phyloP scores from a whole-genome alignment of 1,140 invertebrate species.

The Anastrepha obliqua region DNA sequence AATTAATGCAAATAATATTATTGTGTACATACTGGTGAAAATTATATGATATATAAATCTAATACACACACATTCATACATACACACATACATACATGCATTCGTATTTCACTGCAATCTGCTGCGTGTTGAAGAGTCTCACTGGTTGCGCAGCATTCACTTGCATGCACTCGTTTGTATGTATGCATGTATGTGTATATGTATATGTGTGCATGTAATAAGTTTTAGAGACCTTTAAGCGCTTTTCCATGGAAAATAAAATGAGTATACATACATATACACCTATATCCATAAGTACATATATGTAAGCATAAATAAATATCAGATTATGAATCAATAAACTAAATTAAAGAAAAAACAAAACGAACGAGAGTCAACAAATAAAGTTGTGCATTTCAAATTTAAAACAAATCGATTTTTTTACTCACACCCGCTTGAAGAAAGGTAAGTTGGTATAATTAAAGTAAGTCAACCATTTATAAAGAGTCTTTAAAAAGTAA shows the following conservation, averaged over 20 bases:
- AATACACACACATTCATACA: not conserved
- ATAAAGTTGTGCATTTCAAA: conserved; percentile 41
- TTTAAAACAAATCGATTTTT: not conserved
- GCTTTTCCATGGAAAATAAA: conserved; percentile 14
- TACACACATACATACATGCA: no score
- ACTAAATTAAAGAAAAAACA: conserved; percentile 11
- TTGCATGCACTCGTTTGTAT: no score
- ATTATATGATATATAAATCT: not conserved
- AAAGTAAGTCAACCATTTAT: no score
- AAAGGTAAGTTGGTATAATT: not conserved
- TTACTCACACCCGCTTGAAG: not conserved
- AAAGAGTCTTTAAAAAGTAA: no score
- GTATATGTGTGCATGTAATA: not conserved
- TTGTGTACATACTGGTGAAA: conserved; percentile 9
- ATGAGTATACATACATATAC: not conserved
- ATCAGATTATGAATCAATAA: conserved; percentile 51
- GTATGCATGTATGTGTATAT: no score
- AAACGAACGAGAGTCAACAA: conserved; percentile 6
- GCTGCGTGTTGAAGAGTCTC: not conserved
- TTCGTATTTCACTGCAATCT: not conserved
- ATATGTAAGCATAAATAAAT: conserved; percentile 37
- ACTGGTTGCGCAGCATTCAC: not conserved
- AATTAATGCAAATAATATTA: not conserved
- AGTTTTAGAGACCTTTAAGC: not conserved
- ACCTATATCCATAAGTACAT: not conserved